Evolutionary conservation across 2,888 invertebrate species (phyloP).

Genomic region (Psylliodes chrysocephalus): DNA sequence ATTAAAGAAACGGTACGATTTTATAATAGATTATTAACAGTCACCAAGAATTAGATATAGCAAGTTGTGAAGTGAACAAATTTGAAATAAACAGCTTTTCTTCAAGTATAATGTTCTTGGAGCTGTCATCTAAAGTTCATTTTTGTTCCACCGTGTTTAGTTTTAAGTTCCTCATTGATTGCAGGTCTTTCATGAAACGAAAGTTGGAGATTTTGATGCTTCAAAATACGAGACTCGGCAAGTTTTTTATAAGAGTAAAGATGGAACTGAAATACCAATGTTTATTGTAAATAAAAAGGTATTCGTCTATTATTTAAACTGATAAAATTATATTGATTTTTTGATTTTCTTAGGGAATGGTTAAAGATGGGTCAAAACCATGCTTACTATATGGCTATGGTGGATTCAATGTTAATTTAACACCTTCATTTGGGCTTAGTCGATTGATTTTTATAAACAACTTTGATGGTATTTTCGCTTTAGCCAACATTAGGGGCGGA

Average conservation of each 20-base stretch:
- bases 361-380: slow-evolving; percentile 78
- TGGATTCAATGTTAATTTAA: slow-evolving; percentile 93
- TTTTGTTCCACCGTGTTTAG: no score
- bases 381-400: slow-evolving; percentile 96
- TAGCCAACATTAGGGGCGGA: slow-evolving; percentile 96
- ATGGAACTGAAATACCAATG: slow-evolving; percentile 95
- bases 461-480: slow-evolving; percentile 87
- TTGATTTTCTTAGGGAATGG: slow-evolving; percentile 67
- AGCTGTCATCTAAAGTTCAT: no score
- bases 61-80: no score
- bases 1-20: slow-evolving; percentile 71
- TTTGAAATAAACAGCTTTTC: no score
- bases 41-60: no score
- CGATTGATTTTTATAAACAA: slow-evolving; percentile 90
- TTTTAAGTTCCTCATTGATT: no score
- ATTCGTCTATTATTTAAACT: slow-evolving; percentile 41
- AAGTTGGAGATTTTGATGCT: slow-evolving; percentile 83
- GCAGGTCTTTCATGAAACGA: slow-evolving; percentile 86
- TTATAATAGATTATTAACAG: no score
- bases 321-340: slow-evolving; percentile 10
- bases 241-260: slow-evolving; percentile 92
- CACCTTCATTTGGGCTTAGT: slow-evolving; percentile 89
- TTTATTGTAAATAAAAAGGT: slow-evolving; percentile 88
- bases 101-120: no score
- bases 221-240: slow-evolving; percentile 85